Conservation (phyloP, 2,113 vertebrate species). For the Urocolius indicus region DNA sequence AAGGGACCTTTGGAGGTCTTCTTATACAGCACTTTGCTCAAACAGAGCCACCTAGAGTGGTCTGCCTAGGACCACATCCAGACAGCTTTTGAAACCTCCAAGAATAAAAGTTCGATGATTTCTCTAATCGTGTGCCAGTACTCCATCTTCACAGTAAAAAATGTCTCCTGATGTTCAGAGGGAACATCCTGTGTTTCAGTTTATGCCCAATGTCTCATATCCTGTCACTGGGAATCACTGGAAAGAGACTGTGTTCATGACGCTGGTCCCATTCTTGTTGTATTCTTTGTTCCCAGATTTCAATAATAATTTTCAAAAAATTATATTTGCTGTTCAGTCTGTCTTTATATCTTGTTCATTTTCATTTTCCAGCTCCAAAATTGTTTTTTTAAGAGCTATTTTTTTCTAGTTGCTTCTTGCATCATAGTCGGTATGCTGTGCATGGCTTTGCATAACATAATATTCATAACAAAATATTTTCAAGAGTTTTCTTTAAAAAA, state of each 20-base stretch:
- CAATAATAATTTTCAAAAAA: neutral
- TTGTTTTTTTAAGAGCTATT: neutral
- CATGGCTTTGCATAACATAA: neutral
- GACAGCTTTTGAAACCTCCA: neutral
- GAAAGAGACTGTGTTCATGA: neutral
- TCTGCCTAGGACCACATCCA: neutral
- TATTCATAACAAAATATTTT: neutral
- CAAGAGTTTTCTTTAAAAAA: neutral
- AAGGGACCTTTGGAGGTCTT: neutral
- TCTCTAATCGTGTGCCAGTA: neutral
- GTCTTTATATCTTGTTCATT: neutral
- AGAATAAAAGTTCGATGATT: neutral
- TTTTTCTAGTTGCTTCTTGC: neutral
- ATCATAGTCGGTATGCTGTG: neutral
- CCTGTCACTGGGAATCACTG: neutral
- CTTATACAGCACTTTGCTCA: neutral
- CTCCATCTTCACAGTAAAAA: neutral
- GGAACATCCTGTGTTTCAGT: neutral
- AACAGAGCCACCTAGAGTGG: fast-evolving
- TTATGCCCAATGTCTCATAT: neutral
- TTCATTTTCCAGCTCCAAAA: neutral
- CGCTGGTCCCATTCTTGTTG: neutral
- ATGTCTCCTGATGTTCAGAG: neutral
- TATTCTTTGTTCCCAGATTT: neutral
- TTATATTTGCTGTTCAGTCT: neutral